These are phyloP conservation scores for Drosophila grimshawi DNA, from an alignment of 1,140 invertebrate genomes.

Conservation along the genomic window DNA sequence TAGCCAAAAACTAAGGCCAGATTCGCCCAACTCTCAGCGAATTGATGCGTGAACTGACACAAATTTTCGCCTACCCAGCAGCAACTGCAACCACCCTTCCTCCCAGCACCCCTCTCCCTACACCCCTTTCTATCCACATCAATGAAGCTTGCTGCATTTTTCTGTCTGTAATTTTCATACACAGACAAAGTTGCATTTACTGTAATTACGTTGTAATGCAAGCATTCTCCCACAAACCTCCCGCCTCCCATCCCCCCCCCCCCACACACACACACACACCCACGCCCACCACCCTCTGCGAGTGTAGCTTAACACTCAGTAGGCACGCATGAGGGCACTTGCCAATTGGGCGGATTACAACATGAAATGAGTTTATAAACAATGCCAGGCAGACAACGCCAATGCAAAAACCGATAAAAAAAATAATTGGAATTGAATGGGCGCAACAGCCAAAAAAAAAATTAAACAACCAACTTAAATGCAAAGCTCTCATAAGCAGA, in stretches of 20 bases:
- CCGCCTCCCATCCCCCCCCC: slow-evolving; percentile 6
- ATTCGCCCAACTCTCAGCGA: slow-evolving; percentile 31
- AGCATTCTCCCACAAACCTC: background rate
- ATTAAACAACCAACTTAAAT: slow-evolving; percentile 21
- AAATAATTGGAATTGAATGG: slow-evolving; percentile 77
- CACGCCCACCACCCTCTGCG: slow-evolving; percentile 23
- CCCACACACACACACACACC: background rate
- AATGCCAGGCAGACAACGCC: slow-evolving; percentile 55
- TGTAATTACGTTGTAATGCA: slow-evolving; percentile 77
- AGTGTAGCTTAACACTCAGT: slow-evolving; percentile 52
- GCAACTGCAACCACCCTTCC: background rate
- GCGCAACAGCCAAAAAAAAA: slow-evolving; percentile 14
- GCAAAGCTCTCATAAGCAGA: background rate
- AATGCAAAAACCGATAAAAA: slow-evolving; percentile 66
- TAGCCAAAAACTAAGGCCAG: slow-evolving; percentile 5
- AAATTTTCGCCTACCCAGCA: slow-evolving; percentile 64
- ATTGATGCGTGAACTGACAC: background rate
- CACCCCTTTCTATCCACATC: slow-evolving; percentile 1
- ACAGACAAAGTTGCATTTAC: slow-evolving; percentile 75
- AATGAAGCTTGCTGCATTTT: slow-evolving; percentile 39
- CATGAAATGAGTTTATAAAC: slow-evolving; percentile 81
- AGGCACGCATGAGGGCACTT: slow-evolving; percentile 65
- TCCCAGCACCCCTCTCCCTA: background rate
- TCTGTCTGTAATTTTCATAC: slow-evolving; percentile 52
- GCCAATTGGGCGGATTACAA: slow-evolving; percentile 79